Evolutionary conservation across 1,140 invertebrate species (phyloP).

Genomic region (Drosophila pseudoobscura): DNA sequence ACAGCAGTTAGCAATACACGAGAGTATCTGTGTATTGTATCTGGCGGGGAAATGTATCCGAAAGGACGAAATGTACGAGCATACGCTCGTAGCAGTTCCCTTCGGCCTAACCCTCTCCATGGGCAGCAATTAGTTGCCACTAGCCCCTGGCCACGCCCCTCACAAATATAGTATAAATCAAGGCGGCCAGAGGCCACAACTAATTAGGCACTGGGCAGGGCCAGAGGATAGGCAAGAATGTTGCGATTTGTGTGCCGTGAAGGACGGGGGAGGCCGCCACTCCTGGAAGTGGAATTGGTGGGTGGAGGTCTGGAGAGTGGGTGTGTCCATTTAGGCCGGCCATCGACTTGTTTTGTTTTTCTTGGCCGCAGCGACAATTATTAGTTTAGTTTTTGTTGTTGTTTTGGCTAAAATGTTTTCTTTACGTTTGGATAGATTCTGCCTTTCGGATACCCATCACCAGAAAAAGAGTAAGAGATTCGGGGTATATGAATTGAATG

Average conservation of each 20-base stretch:
- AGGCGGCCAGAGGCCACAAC: conserved; percentile 42
- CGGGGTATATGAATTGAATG: neutral
- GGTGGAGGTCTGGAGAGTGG: conserved; percentile 5
- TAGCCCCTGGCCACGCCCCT: conserved; percentile 44
- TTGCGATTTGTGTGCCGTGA: conserved; percentile 52
- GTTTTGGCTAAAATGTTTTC: conserved; percentile 30
- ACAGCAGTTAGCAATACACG: conserved; percentile 13
- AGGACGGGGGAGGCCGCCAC: neutral
- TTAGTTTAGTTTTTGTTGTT: conserved; percentile 1
- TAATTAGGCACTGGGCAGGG: conserved; percentile 37
- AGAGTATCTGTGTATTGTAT: neutral
- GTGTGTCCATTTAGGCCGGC: conserved; percentile 30
- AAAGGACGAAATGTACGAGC: neutral
- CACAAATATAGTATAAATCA: conserved; percentile 56
- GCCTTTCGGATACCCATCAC: conserved; percentile 5
- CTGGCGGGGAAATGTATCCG: neutral
- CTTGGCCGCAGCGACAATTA: conserved; percentile 10
- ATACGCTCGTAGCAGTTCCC: too few species aligned
- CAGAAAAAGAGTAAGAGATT: neutral
- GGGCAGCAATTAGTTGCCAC: conserved; percentile 48
- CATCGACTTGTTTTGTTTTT: conserved; percentile 54
- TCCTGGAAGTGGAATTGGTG: neutral
- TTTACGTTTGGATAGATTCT: conserved; percentile 36
- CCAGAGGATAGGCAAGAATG: conserved; percentile 23
- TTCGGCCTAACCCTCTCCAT: neutral